phyloP scores from a whole-genome alignment of 2,797 vertebrate genomes.

The Oreortyx pictus region DNA sequence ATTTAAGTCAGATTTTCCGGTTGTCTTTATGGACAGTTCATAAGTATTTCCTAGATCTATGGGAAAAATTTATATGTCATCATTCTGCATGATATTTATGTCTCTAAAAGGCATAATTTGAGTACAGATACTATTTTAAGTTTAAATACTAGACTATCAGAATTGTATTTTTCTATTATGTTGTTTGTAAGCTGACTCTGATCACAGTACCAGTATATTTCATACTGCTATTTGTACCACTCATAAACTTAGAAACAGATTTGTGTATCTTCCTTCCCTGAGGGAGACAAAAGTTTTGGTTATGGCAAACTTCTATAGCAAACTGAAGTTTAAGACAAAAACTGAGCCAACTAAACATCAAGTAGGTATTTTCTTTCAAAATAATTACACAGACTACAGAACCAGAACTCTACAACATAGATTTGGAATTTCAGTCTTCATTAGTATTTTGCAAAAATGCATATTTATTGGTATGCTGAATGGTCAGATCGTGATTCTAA shows the following conservation, averaged over 20 bases:
- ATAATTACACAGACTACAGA: not conserved
- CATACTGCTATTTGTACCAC: not conserved
- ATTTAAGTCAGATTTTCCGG: not conserved
- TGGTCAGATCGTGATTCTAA: conserved; percentile 22
- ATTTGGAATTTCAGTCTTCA: not conserved
- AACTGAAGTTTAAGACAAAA: not conserved
- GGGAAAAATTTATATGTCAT: not conserved
- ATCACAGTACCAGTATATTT: not conserved
- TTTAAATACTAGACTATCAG: not conserved
- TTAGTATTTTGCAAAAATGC: not conserved
- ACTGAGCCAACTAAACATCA: not conserved
- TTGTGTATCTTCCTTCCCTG: not conserved
- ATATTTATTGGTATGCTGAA: not conserved
- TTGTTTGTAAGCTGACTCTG: not conserved
- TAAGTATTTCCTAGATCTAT: not conserved
- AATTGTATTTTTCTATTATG: not conserved
- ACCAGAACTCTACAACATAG: not conserved
- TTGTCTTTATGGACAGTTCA: accelerated
- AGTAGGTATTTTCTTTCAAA: not conserved
- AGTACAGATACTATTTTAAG: not conserved
- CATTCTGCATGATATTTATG: not conserved
- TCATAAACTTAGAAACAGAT: not conserved
- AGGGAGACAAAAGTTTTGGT: not conserved
- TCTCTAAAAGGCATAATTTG: not conserved
- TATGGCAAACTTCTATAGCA: not conserved